Percentiles rank a stretch among this genome's conserved stretches.
Evolutionary conservation across 2,113 vertebrate species (phyloP).

Genomic region (Climacteris rufus): DNA sequence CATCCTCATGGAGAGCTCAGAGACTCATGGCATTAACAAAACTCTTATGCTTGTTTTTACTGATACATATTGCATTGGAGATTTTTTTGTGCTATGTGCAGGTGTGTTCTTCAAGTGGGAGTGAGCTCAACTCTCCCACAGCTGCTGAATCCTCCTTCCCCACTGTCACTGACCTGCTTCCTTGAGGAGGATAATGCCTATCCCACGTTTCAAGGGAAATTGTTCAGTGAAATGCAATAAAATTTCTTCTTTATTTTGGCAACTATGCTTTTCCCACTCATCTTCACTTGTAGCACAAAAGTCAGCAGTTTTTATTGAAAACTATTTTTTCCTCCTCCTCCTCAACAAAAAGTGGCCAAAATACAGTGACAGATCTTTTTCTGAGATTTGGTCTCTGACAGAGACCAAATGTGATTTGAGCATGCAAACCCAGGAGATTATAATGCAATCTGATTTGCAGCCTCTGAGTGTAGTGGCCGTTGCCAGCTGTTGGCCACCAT

Average conservation of each 20-base stretch:
- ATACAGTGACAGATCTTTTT: background rate
- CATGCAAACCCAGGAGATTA: background rate
- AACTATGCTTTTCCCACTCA: background rate
- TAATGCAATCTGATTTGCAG: background rate
- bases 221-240: background rate
- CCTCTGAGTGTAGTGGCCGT: background rate
- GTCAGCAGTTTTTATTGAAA: background rate
- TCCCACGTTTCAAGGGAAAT: background rate
- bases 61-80: background rate
- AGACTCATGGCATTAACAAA: background rate
- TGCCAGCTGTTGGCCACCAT: background rate
- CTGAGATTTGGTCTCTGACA: too few relatives aligned
- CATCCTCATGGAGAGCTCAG: background rate
- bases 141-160: background rate
- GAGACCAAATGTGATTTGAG: background rate
- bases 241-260: background rate
- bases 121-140: background rate
- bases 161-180: background rate
- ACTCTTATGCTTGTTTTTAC: background rate
- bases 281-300: background rate
- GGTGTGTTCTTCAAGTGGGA: background rate
- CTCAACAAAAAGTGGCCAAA: background rate
- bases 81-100: background rate
- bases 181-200: background rate
- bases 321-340: background rate